Conservation (phyloP, 2,797 vertebrate species). For the Acridotheres tristis region DNA sequence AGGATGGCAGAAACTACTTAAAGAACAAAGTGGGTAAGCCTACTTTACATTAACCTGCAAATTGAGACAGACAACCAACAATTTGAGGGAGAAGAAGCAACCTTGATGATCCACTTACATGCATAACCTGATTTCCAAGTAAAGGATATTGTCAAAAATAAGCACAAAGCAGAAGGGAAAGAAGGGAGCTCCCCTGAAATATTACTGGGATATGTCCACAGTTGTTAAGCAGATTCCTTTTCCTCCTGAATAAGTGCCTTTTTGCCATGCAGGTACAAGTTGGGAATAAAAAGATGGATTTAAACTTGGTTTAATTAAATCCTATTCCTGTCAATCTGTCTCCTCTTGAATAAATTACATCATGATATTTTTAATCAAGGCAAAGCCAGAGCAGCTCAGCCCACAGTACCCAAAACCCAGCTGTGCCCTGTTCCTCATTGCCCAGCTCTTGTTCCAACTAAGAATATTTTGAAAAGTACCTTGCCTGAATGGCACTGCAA, state of each 20-base stretch:
- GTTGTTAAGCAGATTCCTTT: not conserved
- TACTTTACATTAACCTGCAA: conserved; percentile 9
- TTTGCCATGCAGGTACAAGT: not conserved
- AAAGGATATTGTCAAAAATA: not conserved
- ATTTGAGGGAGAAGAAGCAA: not conserved
- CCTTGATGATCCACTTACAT: not conserved
- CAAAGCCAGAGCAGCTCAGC: not conserved
- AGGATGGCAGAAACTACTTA: conserved; percentile 2
- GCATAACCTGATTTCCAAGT: not conserved
- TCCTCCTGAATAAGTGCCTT: not conserved
- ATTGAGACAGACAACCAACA: not conserved
- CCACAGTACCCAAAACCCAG: not conserved
- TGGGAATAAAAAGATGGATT: not conserved
- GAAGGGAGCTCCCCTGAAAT: not conserved
- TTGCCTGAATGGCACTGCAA: not conserved
- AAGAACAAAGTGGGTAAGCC: conserved; percentile 26
- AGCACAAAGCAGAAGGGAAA: not conserved
- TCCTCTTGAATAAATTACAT: not conserved
- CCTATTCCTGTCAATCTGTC: not conserved
- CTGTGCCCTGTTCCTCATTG: not conserved
- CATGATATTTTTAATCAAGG: not conserved
- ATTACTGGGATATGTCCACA: not conserved
- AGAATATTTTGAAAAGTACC: not conserved
- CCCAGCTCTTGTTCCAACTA: not conserved
- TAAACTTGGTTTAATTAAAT: not conserved